Evolutionary conservation across 1,140 invertebrate species (phyloP), one percentile per base, ranked within the genome.

Genomic region (Bombus soroeensis): DNA sequence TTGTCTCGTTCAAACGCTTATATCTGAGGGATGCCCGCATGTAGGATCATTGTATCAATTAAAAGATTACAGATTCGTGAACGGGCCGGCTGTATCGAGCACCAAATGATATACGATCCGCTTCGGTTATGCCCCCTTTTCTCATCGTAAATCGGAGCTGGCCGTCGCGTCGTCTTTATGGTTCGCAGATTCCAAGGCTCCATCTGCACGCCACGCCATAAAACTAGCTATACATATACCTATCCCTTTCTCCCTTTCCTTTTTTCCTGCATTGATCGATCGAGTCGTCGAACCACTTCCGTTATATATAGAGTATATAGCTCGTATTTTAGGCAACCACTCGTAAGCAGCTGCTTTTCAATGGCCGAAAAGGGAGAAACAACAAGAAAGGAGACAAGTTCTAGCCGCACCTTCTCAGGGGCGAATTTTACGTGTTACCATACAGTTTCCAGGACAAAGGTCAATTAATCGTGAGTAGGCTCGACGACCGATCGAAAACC

Each of bases 401-500:
- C 47, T 53, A 18, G 62, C 28, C 64, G 18, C 10, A 43, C 6
- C 2, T 80, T 25, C 28, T n/a, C 68, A 8, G 10, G 18, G 10
- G 34, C 41, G 68, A 64, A 73, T 74, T 79, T 81, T 53, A n/a
- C n/a, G 64, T 22, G 57, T 76, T 59, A 59, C 57, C 64, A 47
- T 59, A 53, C 37, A 32, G 37, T 43, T 70, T 43, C 4, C 2
- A 6, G 37, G 39, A 64, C 81, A 71, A 78, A 83, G 87, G 13
- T 90, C 90, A 94, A 94, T 94, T 94, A 93, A 93, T 93, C 89
- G 88, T 75, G 87, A 92, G 86, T 85, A 90, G 87, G 85, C 85
- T 92, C 87, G 84, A 87, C 71, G 87, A 85, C 79, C 72, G 84
- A 90, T 89, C 85, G 85, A 91, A 91, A 92, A 75, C 15, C 18